Evolutionary conservation across 2,113 vertebrate genomes (phyloP), one percentile per base, ranked within the genome.

Genomic region (Capricornis sumatraensis): DNA sequence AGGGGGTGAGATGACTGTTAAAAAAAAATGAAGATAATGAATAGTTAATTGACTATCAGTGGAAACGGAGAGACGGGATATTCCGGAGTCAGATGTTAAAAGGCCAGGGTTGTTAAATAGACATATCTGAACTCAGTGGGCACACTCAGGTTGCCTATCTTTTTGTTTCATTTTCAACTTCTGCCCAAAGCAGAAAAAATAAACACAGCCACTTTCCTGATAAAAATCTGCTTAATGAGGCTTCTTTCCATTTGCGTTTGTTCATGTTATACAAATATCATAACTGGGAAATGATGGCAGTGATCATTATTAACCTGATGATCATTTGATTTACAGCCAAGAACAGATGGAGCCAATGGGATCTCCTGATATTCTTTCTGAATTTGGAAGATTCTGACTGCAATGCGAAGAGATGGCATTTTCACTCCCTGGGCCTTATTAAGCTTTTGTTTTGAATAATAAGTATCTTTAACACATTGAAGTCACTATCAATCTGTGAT

Each of bases 371-470:
- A 15, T 53, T 64, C 55, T 40, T 92, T 67, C 58, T 55, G 52
- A 92, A 83, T 10, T 62, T 81, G 33, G 36, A 88, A 71, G 27
- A 81, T 50, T 8, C 76, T 47, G 5, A 62, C 40, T 28, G 2
- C 6, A 36, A 5, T 47, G 8, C 21, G 4, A 78, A 19, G 58
- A 62, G 36, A 71, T 71, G 78, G 23, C 3, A 67, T 88, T 92
- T 93, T 85, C 43, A 81, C 40, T 57, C 45, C 14, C 47, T 81
- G 40, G 8, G 36, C 7, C 55, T 95, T 74, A 52, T 8, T 58
- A 87, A 92, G 30, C 7, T 40, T 94, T 85, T 91, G 36, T 43
- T 93, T 88, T 89, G 82, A 96, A 93, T 78, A 91, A 91, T 40
- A 97, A 87, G 89, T 91, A 62, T 2, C 30, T 96, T 89, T 81